Evolutionary conservation across 2,797 vertebrate genomes (phyloP).

Genomic region (Enteromius afrohamiltoni): DNA sequence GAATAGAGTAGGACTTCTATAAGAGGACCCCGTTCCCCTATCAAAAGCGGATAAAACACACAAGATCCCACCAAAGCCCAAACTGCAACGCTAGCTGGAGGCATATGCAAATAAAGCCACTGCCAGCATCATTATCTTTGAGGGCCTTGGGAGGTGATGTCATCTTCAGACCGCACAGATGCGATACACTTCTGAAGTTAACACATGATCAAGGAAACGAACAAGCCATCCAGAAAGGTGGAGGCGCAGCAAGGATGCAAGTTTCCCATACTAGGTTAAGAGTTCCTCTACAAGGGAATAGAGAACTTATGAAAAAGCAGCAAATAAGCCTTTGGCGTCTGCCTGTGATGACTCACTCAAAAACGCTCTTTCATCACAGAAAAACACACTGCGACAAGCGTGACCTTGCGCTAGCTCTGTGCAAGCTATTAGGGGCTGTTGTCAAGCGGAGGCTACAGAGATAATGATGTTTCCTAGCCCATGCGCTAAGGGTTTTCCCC

Average conservation of each 20-base stretch:
- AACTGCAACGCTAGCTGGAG: slow-evolving; percentile 26
- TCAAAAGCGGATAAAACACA: slow-evolving; percentile 46
- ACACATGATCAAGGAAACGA: slow-evolving; percentile 25
- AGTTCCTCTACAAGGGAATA: slow-evolving; percentile 5
- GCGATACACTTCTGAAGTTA: slow-evolving; percentile 29
- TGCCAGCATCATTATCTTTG: slow-evolving; percentile 45
- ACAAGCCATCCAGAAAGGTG: slow-evolving; percentile 21
- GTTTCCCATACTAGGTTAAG: slow-evolving; percentile 20
- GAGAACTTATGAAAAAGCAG: slow-evolving; percentile 21
- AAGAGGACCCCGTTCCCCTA: slow-evolving; percentile 8
- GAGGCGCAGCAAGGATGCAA: background rate
- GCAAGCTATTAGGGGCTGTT: slow-evolving; percentile 25
- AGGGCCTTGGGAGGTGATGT: slow-evolving; percentile 38
- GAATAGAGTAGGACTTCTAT: background rate
- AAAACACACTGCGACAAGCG: slow-evolving; percentile 35
- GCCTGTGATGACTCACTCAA: slow-evolving; percentile 41
- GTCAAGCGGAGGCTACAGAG: slow-evolving; percentile 9
- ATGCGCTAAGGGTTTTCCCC: slow-evolving; percentile 1
- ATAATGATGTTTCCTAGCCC: slow-evolving; percentile 12
- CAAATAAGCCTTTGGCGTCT: slow-evolving; percentile 15
- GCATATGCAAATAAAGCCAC: slow-evolving; percentile 15
- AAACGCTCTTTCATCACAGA: slow-evolving; percentile 38
- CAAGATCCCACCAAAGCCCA: slow-evolving; percentile 37
- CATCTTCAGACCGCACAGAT: slow-evolving; percentile 36
- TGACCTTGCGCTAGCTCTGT: slow-evolving; percentile 29